Evolutionary conservation across 1,140 invertebrate species (phyloP).

Genomic region (Lutraria rhynchaena): DNA sequence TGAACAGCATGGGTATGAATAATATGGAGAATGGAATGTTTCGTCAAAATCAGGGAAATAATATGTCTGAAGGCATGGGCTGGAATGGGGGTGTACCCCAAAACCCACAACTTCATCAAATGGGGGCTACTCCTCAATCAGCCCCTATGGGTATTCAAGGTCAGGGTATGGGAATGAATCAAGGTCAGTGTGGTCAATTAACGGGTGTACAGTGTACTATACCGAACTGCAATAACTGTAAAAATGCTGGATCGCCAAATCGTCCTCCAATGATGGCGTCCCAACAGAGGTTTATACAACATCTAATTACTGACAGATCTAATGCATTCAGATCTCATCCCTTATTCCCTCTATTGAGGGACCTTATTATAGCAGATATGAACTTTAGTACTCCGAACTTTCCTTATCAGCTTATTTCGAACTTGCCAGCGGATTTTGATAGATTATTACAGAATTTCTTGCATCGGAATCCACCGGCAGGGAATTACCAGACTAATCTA

Average conservation of each 20-base stretch:
- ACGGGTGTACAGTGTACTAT: conserved; percentile 67
- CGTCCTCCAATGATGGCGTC: conserved; percentile 76
- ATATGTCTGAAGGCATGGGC: conserved; percentile 45
- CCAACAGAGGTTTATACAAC: conserved; percentile 80
- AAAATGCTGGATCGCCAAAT: conserved; percentile 68
- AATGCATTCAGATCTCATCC: conserved; percentile 81
- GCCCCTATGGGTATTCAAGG: conserved; percentile 58
- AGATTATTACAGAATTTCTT: conserved; percentile 80
- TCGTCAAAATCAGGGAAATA: conserved; percentile 55
- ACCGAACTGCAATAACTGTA: conserved; percentile 75
- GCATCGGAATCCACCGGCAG: conserved; percentile 76
- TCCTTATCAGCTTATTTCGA: conserved; percentile 79
- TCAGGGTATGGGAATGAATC: conserved; percentile 44
- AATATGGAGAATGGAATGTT: conserved; percentile 56
- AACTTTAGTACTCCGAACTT: conserved; percentile 80
- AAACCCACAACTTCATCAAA: conserved; percentile 61
- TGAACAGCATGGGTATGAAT: conserved; percentile 61
- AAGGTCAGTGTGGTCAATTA: conserved; percentile 60
- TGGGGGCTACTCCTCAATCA: conserved; percentile 56
- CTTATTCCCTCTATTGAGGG: conserved; percentile 79
- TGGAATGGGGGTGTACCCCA: conserved; percentile 65
- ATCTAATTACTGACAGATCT: conserved; percentile 79
- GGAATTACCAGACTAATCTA: conserved; percentile 77
- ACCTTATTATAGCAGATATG: conserved; percentile 81
- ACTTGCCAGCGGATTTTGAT: conserved; percentile 79